phyloP scores from a whole-genome alignment of 2,797 vertebrate species.

The Mormyrus hasselquistii region DNA sequence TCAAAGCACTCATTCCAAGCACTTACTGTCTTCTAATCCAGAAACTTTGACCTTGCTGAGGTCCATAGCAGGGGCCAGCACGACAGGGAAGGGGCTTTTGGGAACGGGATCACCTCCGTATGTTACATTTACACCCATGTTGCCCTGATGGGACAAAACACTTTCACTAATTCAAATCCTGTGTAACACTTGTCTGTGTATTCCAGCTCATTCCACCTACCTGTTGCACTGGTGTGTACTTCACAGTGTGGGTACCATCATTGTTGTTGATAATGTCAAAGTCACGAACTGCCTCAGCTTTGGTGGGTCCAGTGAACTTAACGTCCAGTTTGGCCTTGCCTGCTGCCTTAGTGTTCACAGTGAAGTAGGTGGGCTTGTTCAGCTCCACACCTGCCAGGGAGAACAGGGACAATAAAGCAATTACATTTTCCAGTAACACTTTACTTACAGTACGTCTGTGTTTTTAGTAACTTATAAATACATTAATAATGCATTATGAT shows the following conservation, averaged over 20 bases:
- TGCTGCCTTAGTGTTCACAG: slow-evolving; percentile 76
- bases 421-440: neutral
- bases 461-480: neutral
- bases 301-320: slow-evolving; percentile 70
- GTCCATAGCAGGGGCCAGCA: slow-evolving; percentile 73
- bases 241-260: slow-evolving; percentile 83
- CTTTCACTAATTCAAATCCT: neutral
- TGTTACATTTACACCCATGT: slow-evolving; percentile 74
- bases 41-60: slow-evolving; percentile 82
- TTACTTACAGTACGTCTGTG: neutral
- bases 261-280: slow-evolving; percentile 82
- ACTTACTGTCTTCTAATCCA: slow-evolving; percentile 75
- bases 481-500: neutral
- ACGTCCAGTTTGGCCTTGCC: slow-evolving; percentile 85
- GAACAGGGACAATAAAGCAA: neutral
- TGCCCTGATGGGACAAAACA: slow-evolving; percentile 59
- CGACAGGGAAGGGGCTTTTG: slow-evolving; percentile 81
- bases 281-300: slow-evolving; percentile 74
- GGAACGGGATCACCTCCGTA: slow-evolving; percentile 83
- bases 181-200: neutral
- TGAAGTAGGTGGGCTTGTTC: slow-evolving; percentile 85
- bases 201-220: slow-evolving; percentile 43
- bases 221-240: slow-evolving; percentile 86
- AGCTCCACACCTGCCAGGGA: slow-evolving; percentile 70
- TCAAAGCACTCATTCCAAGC: slow-evolving; percentile 19